These are phyloP conservation scores for Saccostrea glomerata DNA, from an alignment of 1,140 invertebrate genomes.

Conservation along the genomic window DNA sequence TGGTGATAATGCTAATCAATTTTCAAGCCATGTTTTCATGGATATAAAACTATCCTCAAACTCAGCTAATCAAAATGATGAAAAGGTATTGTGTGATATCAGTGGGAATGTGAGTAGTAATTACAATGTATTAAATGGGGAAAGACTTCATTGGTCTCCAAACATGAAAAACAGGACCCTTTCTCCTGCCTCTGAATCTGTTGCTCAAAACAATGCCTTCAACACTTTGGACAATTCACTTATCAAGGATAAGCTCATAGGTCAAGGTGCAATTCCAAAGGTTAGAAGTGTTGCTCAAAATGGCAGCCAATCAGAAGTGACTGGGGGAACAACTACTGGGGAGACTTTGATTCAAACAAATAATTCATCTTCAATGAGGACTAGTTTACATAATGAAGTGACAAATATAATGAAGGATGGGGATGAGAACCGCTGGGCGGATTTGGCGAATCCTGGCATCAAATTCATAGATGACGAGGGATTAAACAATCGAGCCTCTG, in stretches of 20 bases:
- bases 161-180: slow-evolving; percentile 58
- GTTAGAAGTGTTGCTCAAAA: slow-evolving; percentile 52
- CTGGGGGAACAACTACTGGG: not conserved
- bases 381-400: slow-evolving; percentile 54
- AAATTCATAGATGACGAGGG: slow-evolving; percentile 79
- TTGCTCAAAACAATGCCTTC: slow-evolving; percentile 69
- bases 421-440: slow-evolving; percentile 73
- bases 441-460: slow-evolving; percentile 74
- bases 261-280: slow-evolving; percentile 70
- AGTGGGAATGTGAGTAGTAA: slow-evolving; percentile 41
- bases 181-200: slow-evolving; percentile 68
- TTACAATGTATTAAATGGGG: slow-evolving; percentile 20
- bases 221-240: slow-evolving; percentile 58
- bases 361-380: slow-evolving; percentile 42
- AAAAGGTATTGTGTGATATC: slow-evolving; percentile 46
- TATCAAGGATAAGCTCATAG: slow-evolving; percentile 62
- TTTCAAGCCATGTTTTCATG: slow-evolving; percentile 42
- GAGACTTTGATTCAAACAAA: slow-evolving; percentile 24
- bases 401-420: slow-evolving; percentile 48
- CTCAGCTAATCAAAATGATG: slow-evolving; percentile 43
- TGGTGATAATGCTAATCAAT: slow-evolving; percentile 12
- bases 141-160: slow-evolving; percentile 38
- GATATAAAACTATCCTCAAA: slow-evolving; percentile 37
- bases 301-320: slow-evolving; percentile 31
- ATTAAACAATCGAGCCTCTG: slow-evolving; percentile 58